Percentiles rank a stretch among this genome's conserved stretches.
Conservation (phyloP, 1,140 invertebrate genomes). For the Varroa destructor region DNA sequence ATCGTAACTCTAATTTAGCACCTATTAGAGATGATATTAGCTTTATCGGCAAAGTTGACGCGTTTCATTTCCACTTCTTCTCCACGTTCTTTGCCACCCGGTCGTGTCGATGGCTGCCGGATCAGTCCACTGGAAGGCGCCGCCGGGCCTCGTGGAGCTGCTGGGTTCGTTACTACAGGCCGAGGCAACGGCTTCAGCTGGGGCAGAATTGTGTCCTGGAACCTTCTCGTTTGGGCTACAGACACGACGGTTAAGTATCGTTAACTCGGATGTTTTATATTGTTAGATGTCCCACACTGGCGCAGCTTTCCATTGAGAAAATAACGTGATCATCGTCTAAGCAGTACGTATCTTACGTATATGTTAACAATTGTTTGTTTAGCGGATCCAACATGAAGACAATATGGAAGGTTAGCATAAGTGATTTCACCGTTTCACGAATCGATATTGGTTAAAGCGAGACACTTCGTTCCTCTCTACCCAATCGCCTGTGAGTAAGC, state of each 20-base stretch:
- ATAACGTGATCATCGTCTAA: too few relatives aligned
- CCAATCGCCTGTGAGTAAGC: too few relatives aligned
- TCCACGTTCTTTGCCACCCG: neutral
- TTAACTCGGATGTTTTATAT: neutral
- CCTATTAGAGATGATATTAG: neutral
- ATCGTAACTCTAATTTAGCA: too few relatives aligned
- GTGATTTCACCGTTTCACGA: too few relatives aligned
- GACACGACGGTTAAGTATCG: neutral
- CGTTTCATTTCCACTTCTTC: constrained; percentile 1
- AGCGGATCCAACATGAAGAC: too few relatives aligned
- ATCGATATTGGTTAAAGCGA: too few relatives aligned
- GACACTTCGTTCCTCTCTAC: too few relatives aligned
- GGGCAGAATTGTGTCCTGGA: neutral
- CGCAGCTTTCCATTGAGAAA: neutral
- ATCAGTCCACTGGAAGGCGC: constrained; percentile 10
- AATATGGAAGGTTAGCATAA: too few relatives aligned
- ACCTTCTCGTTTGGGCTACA: constrained; percentile 21
- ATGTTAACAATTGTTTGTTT: too few relatives aligned
- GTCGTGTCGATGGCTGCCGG: constrained; percentile 1
- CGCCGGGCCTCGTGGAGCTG: too few relatives aligned
- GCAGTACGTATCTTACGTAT: too few relatives aligned
- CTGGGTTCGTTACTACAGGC: too few relatives aligned
- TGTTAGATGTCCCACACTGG: neutral
- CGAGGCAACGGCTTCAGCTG: constrained; percentile 1
- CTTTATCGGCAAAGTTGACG: constrained; percentile 14